Evolutionary conservation across 2,113 vertebrate species (phyloP).

Genomic region (Gracilinanus agilis): DNA sequence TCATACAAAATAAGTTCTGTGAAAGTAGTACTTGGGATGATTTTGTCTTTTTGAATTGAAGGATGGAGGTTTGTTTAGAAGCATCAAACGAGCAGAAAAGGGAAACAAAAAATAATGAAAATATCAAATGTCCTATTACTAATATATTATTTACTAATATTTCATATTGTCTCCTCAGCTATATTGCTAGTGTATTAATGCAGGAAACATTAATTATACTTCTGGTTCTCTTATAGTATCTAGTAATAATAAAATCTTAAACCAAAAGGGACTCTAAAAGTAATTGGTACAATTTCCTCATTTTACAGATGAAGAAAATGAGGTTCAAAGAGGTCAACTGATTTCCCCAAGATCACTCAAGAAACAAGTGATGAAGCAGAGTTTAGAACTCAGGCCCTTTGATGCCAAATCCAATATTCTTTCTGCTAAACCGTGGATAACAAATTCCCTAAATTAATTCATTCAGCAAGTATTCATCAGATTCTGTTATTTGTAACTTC

Average conservation of each 20-base stretch:
- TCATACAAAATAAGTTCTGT: neutral
- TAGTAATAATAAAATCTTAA: neutral
- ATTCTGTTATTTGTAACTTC: neutral
- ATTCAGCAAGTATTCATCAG: neutral
- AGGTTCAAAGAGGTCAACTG: neutral
- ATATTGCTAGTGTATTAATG: neutral
- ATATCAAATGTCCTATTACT: neutral
- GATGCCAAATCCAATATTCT: neutral
- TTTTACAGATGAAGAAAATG: neutral
- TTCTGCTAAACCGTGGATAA: neutral
- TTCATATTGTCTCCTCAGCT: neutral
- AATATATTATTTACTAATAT: neutral
- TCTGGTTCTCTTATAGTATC: neutral
- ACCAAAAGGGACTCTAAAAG: neutral
- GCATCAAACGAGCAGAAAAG: neutral
- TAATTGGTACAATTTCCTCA: neutral
- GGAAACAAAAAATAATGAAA: neutral
- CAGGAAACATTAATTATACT: neutral
- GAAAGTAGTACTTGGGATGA: neutral
- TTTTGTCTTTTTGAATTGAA: neutral
- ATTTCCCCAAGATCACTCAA: neutral
- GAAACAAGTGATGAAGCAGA: neutral
- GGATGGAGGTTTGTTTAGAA: neutral
- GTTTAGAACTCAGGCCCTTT: constrained; percentile 8
- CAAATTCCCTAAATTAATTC: neutral